Evolutionary conservation across 1,140 invertebrate genomes (phyloP), one percentile per base, ranked within the genome.

Genomic region (Diorhabda sublineata): DNA sequence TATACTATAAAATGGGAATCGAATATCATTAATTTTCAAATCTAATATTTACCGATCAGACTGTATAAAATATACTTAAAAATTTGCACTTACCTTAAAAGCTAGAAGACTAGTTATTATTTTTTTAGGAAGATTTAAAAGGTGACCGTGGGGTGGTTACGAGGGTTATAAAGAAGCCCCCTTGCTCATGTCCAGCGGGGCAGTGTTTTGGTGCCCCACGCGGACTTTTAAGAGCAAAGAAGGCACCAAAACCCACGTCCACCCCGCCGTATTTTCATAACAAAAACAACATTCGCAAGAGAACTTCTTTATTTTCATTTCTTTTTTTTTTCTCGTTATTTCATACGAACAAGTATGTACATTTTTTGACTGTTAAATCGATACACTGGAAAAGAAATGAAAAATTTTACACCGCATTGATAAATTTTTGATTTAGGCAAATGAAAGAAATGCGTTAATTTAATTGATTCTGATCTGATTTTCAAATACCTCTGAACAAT

Each of bases 141-240:
- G 47, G 47, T 52, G 47, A 52, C 47, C 47, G 47, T 66, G 64
- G 72, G 71, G 72, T 73, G 75, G 73, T 73, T 71, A 52, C 67
- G 73, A 73, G 72, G 77, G 77, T 75, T 74, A 73, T 74, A 80
- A 80, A 80, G 77, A 80, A 81, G 76, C 79, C 79, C 78, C 74
- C 79, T 80, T 81, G 79, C 80, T 81, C 78, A 77, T 78, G 75
- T 78, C 77, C 77, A 77, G 78, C 78, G 77, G 79, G 85, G 86
- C 85, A 86, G 84, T 86, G 88, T 89, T 90, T 90, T 89, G 88
- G 88, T 89, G 88, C 87, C 88, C 87, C 77, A 76, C 76, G 76
- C 73, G 78, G 76, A 79, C 78, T 75, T 52, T 9, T 70, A 73
- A 74, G 79, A 81, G 79, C 80, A 79, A 79, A 45, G 77, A 76